Evolutionary conservation across 2,888 invertebrate species (phyloP).

Genomic region (Nineta flava): DNA sequence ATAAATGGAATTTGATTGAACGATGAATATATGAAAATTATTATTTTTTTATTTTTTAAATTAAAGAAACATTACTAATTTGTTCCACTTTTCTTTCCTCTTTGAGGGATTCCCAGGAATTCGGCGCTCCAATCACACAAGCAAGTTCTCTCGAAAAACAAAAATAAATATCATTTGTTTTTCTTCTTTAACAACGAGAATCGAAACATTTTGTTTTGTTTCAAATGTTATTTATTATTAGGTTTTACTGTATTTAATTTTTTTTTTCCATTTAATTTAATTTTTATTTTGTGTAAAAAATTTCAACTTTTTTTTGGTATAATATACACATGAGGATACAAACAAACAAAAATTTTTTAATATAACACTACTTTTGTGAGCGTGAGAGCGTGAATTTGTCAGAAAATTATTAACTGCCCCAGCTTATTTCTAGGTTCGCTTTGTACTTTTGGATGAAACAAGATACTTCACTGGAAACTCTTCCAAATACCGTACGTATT

Average conservation of each 20-base stretch:
- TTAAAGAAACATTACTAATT: conserved; percentile 14
- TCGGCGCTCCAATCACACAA: conserved; percentile 1
- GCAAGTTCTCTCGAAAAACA: background rate
- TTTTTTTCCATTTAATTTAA: background rate
- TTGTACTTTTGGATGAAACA: conserved; percentile 27
- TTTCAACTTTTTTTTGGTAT: background rate
- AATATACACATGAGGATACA: background rate
- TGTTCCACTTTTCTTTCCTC: conserved; percentile 18
- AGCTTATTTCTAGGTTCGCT: conserved; percentile 44
- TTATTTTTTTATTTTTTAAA: background rate
- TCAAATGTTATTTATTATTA: background rate
- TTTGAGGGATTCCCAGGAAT: conserved; percentile 14
- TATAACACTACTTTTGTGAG: conserved; percentile 19
- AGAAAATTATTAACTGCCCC: conserved; percentile 44
- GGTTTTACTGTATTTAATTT: background rate
- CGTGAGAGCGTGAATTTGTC: conserved; percentile 30
- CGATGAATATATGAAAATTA: conserved; percentile 8
- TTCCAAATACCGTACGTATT: conserved; percentile 32
- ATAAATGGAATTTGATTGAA: conserved; percentile 19
- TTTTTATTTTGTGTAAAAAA: background rate
- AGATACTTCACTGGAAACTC: conserved; percentile 20
- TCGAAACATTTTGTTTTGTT: conserved; percentile 1
- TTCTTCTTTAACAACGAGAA: background rate
- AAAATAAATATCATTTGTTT: background rate
- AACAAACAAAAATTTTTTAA: background rate